These are phyloP conservation scores for Hiodon alosoides DNA, from an alignment of 2,113 vertebrate species.

Conservation along the genomic window DNA sequence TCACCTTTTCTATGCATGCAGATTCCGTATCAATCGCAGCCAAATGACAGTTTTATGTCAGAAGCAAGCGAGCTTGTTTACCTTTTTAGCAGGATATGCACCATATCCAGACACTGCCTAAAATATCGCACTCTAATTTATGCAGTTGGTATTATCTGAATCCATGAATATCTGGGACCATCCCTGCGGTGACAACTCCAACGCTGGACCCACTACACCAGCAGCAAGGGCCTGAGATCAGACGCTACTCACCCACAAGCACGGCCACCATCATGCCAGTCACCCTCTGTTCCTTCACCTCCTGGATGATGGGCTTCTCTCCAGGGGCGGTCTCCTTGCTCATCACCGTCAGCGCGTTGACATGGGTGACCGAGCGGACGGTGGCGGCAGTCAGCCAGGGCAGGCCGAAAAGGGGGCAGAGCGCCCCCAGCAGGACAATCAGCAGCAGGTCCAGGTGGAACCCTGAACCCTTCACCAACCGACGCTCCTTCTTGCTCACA, in stretches of 20 bases:
- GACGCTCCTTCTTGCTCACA: conserved; percentile 90
- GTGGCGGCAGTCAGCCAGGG: conserved; percentile 94
- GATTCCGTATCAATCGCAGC: too few species aligned
- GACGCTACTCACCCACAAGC: conserved; percentile 79
- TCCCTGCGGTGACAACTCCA: background rate
- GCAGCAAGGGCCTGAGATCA: background rate
- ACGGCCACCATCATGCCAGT: conserved; percentile 82
- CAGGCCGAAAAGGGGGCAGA: conserved; percentile 87
- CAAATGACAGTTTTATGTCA: too few species aligned
- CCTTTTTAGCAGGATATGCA: too few species aligned
- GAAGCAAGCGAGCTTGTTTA: too few species aligned
- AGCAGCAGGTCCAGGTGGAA: conserved; percentile 95
- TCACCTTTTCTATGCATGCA: too few species aligned
- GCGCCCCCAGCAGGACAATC: conserved; percentile 82
- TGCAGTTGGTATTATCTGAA: too few species aligned
- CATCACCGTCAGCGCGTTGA: conserved; percentile 94
- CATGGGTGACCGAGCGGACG: conserved; percentile 88
- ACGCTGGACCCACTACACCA: background rate
- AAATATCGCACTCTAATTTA: too few species aligned
- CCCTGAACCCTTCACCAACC: conserved; percentile 85
- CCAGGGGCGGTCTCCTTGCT: conserved; percentile 90
- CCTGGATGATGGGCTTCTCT: conserved; percentile 88
- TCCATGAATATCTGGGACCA: background rate
- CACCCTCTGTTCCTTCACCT: conserved; percentile 94
- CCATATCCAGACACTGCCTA: too few species aligned